phyloP scores from a whole-genome alignment of 2,797 vertebrate species.

The Echeneis naucrates region DNA sequence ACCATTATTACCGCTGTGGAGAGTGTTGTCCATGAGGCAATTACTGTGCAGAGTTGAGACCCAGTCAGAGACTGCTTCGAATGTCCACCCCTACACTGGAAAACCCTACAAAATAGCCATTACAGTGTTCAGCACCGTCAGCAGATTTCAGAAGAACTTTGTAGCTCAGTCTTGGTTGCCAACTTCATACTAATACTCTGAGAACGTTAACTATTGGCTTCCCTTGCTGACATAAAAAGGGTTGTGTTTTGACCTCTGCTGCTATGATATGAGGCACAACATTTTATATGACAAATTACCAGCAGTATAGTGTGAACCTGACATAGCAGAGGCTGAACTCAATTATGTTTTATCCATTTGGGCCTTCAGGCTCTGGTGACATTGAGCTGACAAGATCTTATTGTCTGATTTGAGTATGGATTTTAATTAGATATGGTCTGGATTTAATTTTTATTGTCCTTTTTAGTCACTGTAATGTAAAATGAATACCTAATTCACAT shows the following conservation, averaged over 20 bases:
- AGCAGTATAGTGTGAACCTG: conserved; percentile 14
- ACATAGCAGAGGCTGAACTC: conserved; percentile 10
- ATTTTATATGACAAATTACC: conserved; percentile 31
- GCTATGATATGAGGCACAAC: conserved; percentile 34
- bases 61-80: conserved; percentile 58
- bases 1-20: conserved; percentile 35
- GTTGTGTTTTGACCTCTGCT: conserved; percentile 59
- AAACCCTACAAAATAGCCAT: conserved; percentile 72
- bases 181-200: conserved; percentile 43
- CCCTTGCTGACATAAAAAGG: conserved; percentile 40
- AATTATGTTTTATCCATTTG: conserved; percentile 10
- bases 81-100: conserved; percentile 40
- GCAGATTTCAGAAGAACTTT: conserved; percentile 72
- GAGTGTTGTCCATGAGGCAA: conserved; percentile 50
- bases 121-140: conserved; percentile 72
- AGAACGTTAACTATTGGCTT: conserved; percentile 53
- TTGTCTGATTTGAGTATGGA: not conserved
- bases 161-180: conserved; percentile 51
- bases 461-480: not conserved
- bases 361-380: conserved; percentile 8
- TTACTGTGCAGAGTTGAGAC: conserved; percentile 60
- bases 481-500: not conserved
- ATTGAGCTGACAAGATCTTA: not conserved
- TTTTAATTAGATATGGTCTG: conserved; percentile 2
- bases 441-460: not conserved